phyloP scores from a whole-genome alignment of 2,797 vertebrate species.

The Poecilia wingei region DNA sequence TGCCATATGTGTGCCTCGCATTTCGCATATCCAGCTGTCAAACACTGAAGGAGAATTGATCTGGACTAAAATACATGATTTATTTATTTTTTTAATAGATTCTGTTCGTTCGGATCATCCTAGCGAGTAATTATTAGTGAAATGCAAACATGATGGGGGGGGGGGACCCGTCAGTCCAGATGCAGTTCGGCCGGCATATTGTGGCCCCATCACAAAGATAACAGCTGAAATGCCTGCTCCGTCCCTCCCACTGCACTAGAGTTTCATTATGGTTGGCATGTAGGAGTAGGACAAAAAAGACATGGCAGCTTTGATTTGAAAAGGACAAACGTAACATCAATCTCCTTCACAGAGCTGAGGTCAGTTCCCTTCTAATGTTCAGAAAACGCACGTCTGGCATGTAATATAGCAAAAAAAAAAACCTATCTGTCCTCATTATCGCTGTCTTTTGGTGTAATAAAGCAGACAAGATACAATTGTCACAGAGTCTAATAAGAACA shows the following conservation, averaged over 20 bases:
- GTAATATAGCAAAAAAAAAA: constrained; percentile 50
- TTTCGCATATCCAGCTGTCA: constrained; percentile 61
- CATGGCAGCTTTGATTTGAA: constrained; percentile 65
- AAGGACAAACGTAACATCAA: constrained; percentile 46
- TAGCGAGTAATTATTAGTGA: background rate
- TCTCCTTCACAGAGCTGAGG: constrained; percentile 25
- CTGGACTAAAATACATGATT: background rate
- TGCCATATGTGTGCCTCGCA: constrained; percentile 49
- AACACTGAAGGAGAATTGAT: constrained; percentile 32
- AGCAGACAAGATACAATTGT: constrained; percentile 70
- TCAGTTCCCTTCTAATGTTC: constrained; percentile 40
- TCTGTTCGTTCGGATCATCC: background rate
- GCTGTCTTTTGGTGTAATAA: constrained; percentile 67
- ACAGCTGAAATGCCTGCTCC: constrained; percentile 66
- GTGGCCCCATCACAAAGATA: constrained; percentile 55
- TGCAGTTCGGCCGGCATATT: constrained; percentile 13
- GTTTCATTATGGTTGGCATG: constrained; percentile 43
- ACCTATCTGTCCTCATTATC: constrained; percentile 63
- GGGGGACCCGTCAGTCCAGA: background rate
- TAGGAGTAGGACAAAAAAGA: constrained; percentile 54
- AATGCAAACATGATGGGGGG: constrained; percentile 10
- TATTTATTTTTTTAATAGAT: background rate
- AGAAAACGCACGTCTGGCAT: constrained; percentile 54
- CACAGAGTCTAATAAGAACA: constrained; percentile 69
- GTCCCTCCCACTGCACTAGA: constrained; percentile 43